A percentile compares a stretch with the other conserved stretches of the same genome.
These are phyloP conservation scores for Lepetodrilus schrolli DNA, from an alignment of 2,888 invertebrate genomes.

Conservation along the genomic window DNA sequence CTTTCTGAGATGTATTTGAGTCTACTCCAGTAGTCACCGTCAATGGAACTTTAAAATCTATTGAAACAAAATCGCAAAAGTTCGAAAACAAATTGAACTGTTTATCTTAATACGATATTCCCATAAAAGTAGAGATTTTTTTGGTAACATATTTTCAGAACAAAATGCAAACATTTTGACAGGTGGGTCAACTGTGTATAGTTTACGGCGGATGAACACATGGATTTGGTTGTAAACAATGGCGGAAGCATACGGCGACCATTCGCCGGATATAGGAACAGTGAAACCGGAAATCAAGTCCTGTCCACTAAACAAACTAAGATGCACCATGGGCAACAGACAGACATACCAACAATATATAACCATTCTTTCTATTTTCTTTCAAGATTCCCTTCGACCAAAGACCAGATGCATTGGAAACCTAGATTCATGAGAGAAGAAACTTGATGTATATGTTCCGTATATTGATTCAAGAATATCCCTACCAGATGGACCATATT, in stretches of 20 bases:
- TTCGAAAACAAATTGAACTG: not conserved
- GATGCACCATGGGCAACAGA: not conserved
- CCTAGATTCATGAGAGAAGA: too few species aligned
- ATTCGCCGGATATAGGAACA: not conserved
- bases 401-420: too few species aligned
- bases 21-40: not conserved
- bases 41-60: not conserved
- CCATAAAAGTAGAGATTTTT: not conserved
- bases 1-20: too few species aligned
- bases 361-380: not conserved
- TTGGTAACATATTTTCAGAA: not conserved
- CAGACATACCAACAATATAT: not conserved
- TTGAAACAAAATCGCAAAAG: not conserved
- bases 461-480: too few species aligned
- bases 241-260: constrained; percentile 5
- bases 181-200: not conserved
- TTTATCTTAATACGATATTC: not conserved
- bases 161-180: constrained; percentile 21
- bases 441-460: too few species aligned
- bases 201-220: not conserved
- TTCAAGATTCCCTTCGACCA: constrained; percentile 3
- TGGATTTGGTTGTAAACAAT: constrained; percentile 1
- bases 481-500: too few species aligned
- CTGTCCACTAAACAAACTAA: constrained; percentile 19
- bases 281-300: constrained; percentile 1